Percentiles rank a stretch among this genome's conserved stretches.
Evolutionary conservation across 2,888 invertebrate genomes (phyloP).

Genomic region (Harpalus rubripes): DNA sequence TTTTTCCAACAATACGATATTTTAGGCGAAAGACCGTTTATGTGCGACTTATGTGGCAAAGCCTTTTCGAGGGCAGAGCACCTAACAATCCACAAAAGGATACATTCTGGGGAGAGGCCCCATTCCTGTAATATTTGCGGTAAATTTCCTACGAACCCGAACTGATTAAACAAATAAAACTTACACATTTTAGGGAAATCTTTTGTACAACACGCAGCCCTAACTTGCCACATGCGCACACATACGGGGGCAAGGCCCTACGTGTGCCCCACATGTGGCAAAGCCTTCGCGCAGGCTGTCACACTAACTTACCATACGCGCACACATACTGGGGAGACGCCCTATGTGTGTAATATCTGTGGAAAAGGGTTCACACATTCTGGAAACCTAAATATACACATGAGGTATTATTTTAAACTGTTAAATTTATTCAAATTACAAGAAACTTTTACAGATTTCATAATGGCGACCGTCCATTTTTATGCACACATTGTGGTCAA

Average conservation of each 20-base stretch:
- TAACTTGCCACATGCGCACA: conserved; percentile 70
- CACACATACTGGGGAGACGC: conserved; percentile 70
- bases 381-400: conserved; percentile 73
- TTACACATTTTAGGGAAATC: too few relatives aligned
- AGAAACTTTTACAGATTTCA: conserved; percentile 72
- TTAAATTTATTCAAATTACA: too few relatives aligned
- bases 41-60: conserved; percentile 72
- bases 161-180: too few relatives aligned
- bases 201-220: conserved; percentile 71
- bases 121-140: conserved; percentile 68
- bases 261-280: conserved; percentile 72
- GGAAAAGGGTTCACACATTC: conserved; percentile 72
- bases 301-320: conserved; percentile 72
- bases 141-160: neutral
- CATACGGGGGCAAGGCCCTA: conserved; percentile 72
- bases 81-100: conserved; percentile 72
- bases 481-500: conserved; percentile 72
- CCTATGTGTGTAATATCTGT: conserved; percentile 60
- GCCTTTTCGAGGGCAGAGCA: conserved; percentile 72
- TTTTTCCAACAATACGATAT: too few relatives aligned
- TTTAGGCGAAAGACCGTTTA: conserved; percentile 71
- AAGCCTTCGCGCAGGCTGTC: conserved; percentile 72
- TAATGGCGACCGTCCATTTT: conserved; percentile 72
- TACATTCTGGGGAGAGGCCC: conserved; percentile 71
- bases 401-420: conserved; percentile 58